Conservation (phyloP, 2,888 invertebrate genomes). For the Heliconius charithonia region DNA sequence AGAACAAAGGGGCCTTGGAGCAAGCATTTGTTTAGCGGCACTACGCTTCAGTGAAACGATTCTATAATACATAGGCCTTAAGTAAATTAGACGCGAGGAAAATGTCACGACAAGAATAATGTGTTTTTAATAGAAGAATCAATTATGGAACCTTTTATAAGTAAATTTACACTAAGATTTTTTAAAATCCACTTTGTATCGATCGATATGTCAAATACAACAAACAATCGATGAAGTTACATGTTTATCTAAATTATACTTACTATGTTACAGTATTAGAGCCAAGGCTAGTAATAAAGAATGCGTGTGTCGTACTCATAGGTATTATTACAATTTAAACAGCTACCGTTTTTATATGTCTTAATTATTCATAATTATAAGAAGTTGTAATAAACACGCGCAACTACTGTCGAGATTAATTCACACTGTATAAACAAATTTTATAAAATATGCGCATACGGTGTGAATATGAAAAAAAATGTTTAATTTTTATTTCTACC, state of each 20-base stretch:
- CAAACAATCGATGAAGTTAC: constrained; percentile 22
- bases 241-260: constrained; percentile 57
- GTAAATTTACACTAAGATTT: no score
- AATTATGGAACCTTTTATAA: not conserved
- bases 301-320: constrained; percentile 5
- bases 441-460: not conserved
- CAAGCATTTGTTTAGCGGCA: constrained; percentile 59
- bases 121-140: constrained; percentile 9
- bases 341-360: constrained; percentile 13
- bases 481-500: not conserved
- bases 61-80: constrained; percentile 12
- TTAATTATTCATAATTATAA: constrained; percentile 13
- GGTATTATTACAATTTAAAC: constrained; percentile 19
- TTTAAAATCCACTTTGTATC: not conserved
- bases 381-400: constrained; percentile 11
- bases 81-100: constrained; percentile 19
- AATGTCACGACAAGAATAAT: constrained; percentile 10
- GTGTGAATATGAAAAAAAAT: not conserved
- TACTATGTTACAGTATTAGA: constrained; percentile 57
- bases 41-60: constrained; percentile 54
- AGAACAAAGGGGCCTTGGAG: constrained; percentile 75
- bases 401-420: not conserved
- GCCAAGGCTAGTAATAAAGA: constrained; percentile 34
- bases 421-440: not conserved
- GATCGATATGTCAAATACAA: not conserved